phyloP scores from a whole-genome alignment of 2,888 invertebrate genomes.

The Apodemia duryi region DNA sequence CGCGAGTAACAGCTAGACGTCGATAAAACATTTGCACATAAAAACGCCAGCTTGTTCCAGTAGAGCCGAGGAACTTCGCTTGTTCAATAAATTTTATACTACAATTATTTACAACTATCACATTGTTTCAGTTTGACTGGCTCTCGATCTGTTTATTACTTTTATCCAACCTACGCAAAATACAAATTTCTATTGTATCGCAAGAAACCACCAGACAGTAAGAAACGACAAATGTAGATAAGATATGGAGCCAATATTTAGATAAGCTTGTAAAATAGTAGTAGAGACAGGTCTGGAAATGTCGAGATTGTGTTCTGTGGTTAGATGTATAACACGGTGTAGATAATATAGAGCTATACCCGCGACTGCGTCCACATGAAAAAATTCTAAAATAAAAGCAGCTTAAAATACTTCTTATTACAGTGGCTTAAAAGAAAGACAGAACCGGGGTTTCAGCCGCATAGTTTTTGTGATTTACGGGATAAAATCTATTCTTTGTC shows the following conservation, averaged over 20 bases:
- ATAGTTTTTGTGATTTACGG: too few species aligned
- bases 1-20: too few species aligned
- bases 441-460: too few species aligned
- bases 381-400: too few species aligned
- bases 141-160: constrained; percentile 11
- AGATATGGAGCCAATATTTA: constrained; percentile 14
- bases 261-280: constrained; percentile 6
- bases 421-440: too few species aligned
- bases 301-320: constrained; percentile 1
- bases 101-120: constrained; percentile 4
- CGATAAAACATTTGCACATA: too few species aligned
- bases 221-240: constrained; percentile 13
- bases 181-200: constrained; percentile 15
- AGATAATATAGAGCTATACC: background rate
- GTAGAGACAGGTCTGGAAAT: constrained; percentile 6
- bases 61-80: background rate
- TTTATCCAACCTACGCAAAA: constrained; percentile 12
- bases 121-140: background rate
- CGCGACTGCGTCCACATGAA: too few species aligned
- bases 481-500: too few species aligned
- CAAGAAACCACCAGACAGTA: constrained; percentile 12
- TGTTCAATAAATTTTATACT: background rate
- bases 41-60: too few species aligned
- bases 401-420: too few species aligned
- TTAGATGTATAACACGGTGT: background rate